phyloP scores from a whole-genome alignment of 2,113 vertebrate genomes.

The Climacteris rufus region DNA sequence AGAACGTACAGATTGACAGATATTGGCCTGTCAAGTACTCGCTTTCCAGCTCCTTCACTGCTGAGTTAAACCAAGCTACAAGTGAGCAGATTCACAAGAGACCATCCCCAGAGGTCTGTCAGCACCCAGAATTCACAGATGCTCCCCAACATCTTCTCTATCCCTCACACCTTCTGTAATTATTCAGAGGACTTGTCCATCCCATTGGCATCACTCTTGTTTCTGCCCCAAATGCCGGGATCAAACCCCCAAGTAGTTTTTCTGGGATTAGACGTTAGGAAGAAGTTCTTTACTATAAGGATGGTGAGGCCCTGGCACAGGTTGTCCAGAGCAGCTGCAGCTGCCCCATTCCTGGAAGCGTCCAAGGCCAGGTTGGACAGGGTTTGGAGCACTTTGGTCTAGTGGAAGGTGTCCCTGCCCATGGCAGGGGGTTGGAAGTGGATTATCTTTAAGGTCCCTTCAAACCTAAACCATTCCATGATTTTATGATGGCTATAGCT shows the following conservation, averaged over 20 bases:
- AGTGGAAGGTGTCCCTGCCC: neutral
- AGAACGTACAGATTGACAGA: neutral
- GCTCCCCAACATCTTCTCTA: neutral
- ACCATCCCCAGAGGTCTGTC: neutral
- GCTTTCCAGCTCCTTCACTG: neutral
- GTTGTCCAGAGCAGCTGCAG: neutral
- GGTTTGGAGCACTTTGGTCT: neutral
- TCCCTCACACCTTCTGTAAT: neutral
- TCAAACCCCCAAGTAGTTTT: neutral
- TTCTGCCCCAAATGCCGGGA: neutral
- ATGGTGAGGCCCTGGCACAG: neutral
- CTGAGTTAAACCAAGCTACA: neutral
- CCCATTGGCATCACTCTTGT: neutral
- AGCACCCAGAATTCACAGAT: neutral
- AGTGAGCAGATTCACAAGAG: neutral
- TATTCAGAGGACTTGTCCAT: neutral
- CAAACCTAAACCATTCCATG: neutral
- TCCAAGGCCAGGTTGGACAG: neutral
- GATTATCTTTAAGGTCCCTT: neutral
- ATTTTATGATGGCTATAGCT: neutral
- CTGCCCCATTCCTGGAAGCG: neutral
- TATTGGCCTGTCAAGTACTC: neutral
- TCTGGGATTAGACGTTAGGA: neutral
- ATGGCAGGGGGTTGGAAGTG: neutral
- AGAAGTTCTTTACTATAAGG: neutral